phyloP scores from a whole-genome alignment of 2,113 vertebrate species.

The Phodopus roborovskii region DNA sequence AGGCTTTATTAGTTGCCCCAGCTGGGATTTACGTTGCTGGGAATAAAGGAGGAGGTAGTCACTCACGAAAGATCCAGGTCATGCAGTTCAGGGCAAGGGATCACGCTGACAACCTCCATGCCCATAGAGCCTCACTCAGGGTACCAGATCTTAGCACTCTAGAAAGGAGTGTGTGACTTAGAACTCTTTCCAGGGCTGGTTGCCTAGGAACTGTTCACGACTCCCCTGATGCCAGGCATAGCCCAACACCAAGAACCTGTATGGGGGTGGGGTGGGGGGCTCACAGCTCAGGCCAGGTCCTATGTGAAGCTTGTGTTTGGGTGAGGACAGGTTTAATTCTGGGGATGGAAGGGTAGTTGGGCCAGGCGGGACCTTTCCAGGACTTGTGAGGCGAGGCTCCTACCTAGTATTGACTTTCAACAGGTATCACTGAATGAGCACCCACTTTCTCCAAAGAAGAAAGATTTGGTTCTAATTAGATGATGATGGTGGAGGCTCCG shows the following conservation, averaged over 20 bases:
- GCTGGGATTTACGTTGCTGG: not conserved
- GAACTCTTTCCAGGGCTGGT: not conserved
- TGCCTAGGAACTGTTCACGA: not conserved
- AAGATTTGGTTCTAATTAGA: not conserved
- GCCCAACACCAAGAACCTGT: not conserved
- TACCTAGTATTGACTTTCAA: not conserved
- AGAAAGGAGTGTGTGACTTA: not conserved
- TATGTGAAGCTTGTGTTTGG: not conserved
- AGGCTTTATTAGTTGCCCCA: not conserved
- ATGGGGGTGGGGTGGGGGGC: not conserved
- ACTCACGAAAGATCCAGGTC: not conserved
- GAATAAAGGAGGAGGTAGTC: not conserved
- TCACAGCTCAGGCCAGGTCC: not conserved
- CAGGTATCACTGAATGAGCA: not conserved
- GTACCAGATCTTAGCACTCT: not conserved
- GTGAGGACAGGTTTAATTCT: not conserved
- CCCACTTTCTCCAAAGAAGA: not conserved
- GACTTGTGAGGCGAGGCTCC: not conserved
- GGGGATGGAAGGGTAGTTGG: too few species aligned
- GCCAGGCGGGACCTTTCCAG: not conserved
- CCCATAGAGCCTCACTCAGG: not conserved
- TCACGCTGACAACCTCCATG: not conserved
- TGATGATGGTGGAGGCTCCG: not conserved
- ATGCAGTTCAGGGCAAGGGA: not conserved
- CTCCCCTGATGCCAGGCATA: not conserved